Conservation (phyloP, 2,797 vertebrate species). For the Sebastolobus altivelis region DNA sequence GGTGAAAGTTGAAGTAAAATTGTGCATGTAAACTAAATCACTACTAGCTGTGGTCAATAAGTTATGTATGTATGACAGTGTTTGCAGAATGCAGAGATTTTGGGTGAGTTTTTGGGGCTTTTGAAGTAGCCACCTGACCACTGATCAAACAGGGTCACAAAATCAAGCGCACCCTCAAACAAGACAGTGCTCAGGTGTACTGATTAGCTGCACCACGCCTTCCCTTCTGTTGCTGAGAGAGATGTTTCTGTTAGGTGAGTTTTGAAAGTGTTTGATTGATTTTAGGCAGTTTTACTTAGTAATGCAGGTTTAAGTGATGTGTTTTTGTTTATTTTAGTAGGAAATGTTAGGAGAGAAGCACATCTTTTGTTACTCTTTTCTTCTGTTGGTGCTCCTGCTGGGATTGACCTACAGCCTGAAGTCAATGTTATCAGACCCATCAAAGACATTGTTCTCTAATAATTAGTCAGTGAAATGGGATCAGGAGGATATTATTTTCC, state of each 20-base stretch:
- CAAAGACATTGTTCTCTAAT: slow-evolving; percentile 14
- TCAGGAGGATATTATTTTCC: slow-evolving; percentile 51
- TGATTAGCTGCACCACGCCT: background rate
- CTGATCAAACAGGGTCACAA: background rate
- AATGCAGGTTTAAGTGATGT: background rate
- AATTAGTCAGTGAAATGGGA: slow-evolving; percentile 66
- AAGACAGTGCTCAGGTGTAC: background rate
- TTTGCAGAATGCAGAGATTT: too few species aligned
- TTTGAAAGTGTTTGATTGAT: background rate
- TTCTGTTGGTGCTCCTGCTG: background rate
- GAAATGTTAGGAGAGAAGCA: background rate
- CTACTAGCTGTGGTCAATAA: rapidly evolving
- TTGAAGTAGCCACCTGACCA: background rate
- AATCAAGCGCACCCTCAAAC: background rate
- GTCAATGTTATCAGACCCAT: background rate
- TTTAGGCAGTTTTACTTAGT: background rate
- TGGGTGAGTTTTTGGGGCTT: too few species aligned
- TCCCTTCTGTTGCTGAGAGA: background rate
- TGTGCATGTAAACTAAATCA: background rate
- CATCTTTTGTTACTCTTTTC: background rate
- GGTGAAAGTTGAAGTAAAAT: background rate
- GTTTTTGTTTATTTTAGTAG: background rate
- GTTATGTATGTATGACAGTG: background rate
- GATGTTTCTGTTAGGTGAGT: background rate
- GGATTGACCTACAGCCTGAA: slow-evolving; percentile 3